Evolutionary conservation across 2,113 vertebrate genomes (phyloP).

Genomic region (Phylloscopus whistleri): DNA sequence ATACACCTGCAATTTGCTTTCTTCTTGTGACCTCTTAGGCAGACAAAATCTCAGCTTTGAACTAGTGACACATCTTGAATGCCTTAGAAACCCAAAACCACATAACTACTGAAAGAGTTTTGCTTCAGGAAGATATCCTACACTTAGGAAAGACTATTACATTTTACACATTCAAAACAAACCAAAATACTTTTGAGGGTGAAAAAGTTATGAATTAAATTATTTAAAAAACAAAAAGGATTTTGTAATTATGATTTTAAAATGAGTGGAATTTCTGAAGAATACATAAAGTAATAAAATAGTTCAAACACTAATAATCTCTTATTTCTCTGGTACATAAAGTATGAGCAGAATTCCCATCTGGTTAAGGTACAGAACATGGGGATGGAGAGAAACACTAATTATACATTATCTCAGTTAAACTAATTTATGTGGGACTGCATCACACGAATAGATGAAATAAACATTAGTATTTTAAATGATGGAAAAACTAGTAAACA

Average conservation of each 20-base stretch:
- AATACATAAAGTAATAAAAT: background rate
- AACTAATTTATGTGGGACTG: constrained; percentile 44
- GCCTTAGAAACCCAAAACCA: background rate
- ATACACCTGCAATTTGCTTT: background rate
- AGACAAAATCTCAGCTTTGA: background rate
- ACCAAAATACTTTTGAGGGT: background rate
- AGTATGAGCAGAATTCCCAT: constrained; percentile 41
- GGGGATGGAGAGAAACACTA: constrained; percentile 36
- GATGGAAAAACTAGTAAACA: background rate
- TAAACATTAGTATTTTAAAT: constrained; percentile 47
- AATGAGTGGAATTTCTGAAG: background rate
- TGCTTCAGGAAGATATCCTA: background rate
- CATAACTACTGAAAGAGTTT: background rate
- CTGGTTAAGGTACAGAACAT: constrained; percentile 37
- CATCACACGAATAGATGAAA: constrained; percentile 14
- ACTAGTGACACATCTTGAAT: background rate
- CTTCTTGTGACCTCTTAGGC: background rate
- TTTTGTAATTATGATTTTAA: background rate
- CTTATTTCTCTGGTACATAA: constrained; percentile 10
- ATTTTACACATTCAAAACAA: background rate
- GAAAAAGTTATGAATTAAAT: background rate
- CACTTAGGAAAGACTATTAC: background rate
- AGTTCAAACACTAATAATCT: background rate
- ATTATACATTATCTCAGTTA: constrained; percentile 62
- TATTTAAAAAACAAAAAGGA: background rate